Percentiles rank a stretch among this genome's conserved stretches.
Conservation (phyloP, 1,140 invertebrate species). For the Helicoverpa armigera region DNA sequence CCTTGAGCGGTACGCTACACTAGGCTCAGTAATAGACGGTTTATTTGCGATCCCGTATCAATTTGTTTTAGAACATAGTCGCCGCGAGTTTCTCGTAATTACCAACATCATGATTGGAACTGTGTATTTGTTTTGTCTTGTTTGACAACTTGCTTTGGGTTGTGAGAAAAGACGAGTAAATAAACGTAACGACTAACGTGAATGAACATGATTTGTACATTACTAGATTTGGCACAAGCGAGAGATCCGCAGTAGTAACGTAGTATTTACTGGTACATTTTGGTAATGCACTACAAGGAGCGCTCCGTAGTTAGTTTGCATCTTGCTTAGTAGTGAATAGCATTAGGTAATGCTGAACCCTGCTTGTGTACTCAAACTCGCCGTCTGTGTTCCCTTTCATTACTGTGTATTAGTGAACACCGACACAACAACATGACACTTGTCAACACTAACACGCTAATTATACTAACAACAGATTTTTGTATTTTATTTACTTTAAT, state of each 20-base stretch:
- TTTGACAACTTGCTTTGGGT: conserved; percentile 56
- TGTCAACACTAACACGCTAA: conserved; percentile 78
- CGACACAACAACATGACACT: conserved; percentile 78
- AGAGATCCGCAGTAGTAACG: conserved; percentile 74
- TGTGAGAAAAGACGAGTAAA: conserved; percentile 59
- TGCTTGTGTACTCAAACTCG: conserved; percentile 83
- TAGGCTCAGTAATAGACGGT: conserved; percentile 75
- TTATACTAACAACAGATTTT: conserved; percentile 69
- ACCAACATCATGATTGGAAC: conserved; percentile 44
- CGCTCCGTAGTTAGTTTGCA: conserved; percentile 80
- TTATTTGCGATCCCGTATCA: conserved; percentile 83
- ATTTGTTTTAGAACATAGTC: conserved; percentile 74
- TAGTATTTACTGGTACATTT: conserved; percentile 56
- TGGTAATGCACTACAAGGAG: conserved; percentile 70
- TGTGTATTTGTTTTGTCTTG: conserved; percentile 54
- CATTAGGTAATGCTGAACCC: conserved; percentile 75
- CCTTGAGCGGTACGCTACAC: conserved; percentile 72
- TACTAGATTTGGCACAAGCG: conserved; percentile 61
- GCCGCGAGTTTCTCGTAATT: conserved; percentile 79
- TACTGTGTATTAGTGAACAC: conserved; percentile 79
- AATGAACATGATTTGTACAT: conserved; percentile 47
- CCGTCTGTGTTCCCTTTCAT: conserved; percentile 81
- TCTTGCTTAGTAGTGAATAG: conserved; percentile 76
- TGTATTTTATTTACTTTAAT: conserved; percentile 66
- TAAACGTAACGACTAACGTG: conserved; percentile 42